Evolutionary conservation across 2,888 invertebrate genomes (phyloP).

Genomic region (Lycocerus yunnanus): DNA sequence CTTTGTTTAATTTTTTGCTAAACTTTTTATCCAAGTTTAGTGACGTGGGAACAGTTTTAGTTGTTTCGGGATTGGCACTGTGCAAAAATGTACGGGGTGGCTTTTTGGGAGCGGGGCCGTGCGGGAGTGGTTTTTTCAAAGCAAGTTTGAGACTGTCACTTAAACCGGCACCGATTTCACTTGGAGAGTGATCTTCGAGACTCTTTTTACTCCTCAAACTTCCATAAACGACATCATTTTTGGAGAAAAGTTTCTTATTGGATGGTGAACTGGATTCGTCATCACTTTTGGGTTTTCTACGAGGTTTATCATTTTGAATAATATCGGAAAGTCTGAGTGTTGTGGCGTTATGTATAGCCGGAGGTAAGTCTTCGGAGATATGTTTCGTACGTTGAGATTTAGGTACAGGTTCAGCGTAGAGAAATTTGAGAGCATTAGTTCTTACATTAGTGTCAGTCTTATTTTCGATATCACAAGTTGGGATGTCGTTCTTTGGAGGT

Average conservation of each 20-base stretch:
- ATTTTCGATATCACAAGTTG: background rate
- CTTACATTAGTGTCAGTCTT: slow-evolving; percentile 20
- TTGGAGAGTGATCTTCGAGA: background rate
- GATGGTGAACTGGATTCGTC: slow-evolving; percentile 4
- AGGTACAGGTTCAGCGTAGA: slow-evolving; percentile 51
- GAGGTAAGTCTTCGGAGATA: background rate
- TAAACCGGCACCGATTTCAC: slow-evolving; percentile 37
- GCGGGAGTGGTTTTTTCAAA: slow-evolving; percentile 68
- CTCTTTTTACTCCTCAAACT: slow-evolving; percentile 10
- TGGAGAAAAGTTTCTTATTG: background rate
- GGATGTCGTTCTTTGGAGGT: background rate
- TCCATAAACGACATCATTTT: slow-evolving; percentile 5
- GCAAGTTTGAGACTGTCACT: slow-evolving; percentile 69
- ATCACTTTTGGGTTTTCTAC: background rate
- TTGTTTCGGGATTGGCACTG: slow-evolving; percentile 31
- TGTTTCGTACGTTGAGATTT: slow-evolving; percentile 42
- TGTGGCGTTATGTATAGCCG: slow-evolving; percentile 40
- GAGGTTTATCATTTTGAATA: background rate
- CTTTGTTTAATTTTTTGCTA: slow-evolving; percentile 34
- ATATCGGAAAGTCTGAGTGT: slow-evolving; percentile 41
- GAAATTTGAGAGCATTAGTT: slow-evolving; percentile 35
- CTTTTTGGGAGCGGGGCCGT: slow-evolving; percentile 75
- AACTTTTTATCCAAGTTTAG: slow-evolving; percentile 32
- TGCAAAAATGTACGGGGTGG: slow-evolving; percentile 70
- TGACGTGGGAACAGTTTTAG: background rate